Conservation (phyloP, 2,888 invertebrate genomes). For the Taphrorychus bicolor region DNA sequence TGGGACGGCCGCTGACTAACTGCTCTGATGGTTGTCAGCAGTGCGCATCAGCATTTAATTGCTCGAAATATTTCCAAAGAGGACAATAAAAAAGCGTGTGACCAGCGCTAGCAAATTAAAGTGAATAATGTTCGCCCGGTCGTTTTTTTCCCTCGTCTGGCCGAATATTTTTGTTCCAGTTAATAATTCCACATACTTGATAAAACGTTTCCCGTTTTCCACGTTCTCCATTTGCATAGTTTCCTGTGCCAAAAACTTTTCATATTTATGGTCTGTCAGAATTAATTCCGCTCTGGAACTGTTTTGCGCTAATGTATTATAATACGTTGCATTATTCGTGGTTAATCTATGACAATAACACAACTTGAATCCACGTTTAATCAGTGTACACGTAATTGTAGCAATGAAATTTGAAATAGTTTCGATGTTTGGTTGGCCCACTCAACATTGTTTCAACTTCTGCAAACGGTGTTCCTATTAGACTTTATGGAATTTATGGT, state of each 20-base stretch:
- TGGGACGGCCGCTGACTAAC: no score
- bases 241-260: constrained; percentile 18
- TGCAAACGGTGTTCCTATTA: no score
- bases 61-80: not conserved
- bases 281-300: constrained; percentile 9
- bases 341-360: constrained; percentile 6
- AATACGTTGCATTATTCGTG: constrained; percentile 1
- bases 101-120: not conserved
- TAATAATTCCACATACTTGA: constrained; percentile 22
- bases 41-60: no score
- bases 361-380: not conserved
- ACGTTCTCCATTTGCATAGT: constrained; percentile 24
- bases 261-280: constrained; percentile 8
- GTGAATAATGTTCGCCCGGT: not conserved
- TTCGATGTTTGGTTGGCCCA: not conserved
- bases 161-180: constrained; percentile 13
- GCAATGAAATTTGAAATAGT: not conserved
- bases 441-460: no score
- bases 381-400: not conserved
- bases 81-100: not conserved
- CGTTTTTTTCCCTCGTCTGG: constrained; percentile 1
- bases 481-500: no score
- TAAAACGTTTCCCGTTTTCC: constrained; percentile 19
- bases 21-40: no score
- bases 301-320: constrained; percentile 10